Percentiles rank a stretch among this genome's conserved stretches.
These are phyloP conservation scores for Otolemur crassicaudatus DNA, from an alignment of 2,797 vertebrate species.

Conservation along the genomic window DNA sequence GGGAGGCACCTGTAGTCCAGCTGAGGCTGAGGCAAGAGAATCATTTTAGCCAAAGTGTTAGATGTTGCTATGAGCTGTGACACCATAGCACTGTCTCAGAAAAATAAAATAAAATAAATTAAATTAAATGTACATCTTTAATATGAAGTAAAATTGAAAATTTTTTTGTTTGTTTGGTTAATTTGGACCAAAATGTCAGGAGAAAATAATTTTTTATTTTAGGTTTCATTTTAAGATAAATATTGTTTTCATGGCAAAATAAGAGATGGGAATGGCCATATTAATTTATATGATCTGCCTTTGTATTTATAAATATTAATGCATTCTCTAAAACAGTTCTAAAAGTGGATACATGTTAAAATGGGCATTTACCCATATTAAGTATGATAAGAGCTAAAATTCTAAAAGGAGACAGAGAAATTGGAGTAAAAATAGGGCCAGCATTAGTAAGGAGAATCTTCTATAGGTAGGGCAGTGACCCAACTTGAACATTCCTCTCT, in stretches of 20 bases:
- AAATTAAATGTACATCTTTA: neutral
- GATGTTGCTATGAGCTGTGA: no score
- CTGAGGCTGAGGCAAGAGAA: no score
- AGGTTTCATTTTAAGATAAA: slow-evolving; percentile 15
- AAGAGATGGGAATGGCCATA: neutral
- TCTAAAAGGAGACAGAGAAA: neutral
- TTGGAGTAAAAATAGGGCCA: neutral
- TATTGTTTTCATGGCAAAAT: neutral
- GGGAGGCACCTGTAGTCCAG: no score
- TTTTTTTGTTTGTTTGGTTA: neutral
- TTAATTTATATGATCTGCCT: neutral
- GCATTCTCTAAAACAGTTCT: neutral
- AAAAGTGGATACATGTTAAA: neutral
- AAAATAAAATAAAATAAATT: no score
- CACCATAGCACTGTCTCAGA: no score
- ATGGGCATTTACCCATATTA: neutral
- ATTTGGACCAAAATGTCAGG: neutral
- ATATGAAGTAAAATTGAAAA: neutral
- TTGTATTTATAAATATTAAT: neutral
- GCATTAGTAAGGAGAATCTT: neutral
- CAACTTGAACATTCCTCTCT: neutral
- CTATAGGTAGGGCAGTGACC: neutral
- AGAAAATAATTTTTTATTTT: neutral
- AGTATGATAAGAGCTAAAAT: neutral
- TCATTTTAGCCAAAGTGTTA: no score